Conservation (phyloP, 2,797 vertebrate genomes). For the Ara ararauna region DNA sequence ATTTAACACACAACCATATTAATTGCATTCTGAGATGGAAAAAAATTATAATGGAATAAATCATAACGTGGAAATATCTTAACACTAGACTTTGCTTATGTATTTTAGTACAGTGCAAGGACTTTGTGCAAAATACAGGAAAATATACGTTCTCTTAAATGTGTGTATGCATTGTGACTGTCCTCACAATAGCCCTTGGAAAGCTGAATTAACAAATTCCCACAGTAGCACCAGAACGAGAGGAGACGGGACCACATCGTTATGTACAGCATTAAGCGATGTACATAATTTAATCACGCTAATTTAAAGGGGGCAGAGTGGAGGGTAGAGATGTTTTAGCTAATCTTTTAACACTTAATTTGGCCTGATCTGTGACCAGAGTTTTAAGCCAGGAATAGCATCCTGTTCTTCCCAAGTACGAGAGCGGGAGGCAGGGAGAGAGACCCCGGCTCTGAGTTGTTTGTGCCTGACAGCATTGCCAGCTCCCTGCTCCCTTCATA, state of each 20-base stretch:
- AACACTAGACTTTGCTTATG: constrained; percentile 49
- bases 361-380: constrained; percentile 42
- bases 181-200: constrained; percentile 62
- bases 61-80: constrained; percentile 49
- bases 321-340: background rate
- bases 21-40: constrained; percentile 85
- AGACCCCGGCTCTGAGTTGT: background rate
- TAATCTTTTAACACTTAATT: constrained; percentile 63
- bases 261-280: background rate
- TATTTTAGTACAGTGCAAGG: constrained; percentile 35
- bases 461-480: background rate
- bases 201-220: constrained; percentile 69
- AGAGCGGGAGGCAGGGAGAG: background rate
- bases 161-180: constrained; percentile 45
- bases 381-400: constrained; percentile 20
- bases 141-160: constrained; percentile 53
- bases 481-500: constrained; percentile 4
- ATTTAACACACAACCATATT: constrained; percentile 92
- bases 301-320: constrained; percentile 3
- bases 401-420: background rate
- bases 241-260: constrained; percentile 17
- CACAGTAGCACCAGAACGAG: constrained; percentile 17
- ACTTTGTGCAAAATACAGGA: constrained; percentile 35
- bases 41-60: constrained; percentile 72
- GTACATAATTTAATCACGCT: constrained; percentile 53